A percentile compares a stretch with the other conserved stretches of the same genome.
These are phyloP conservation scores for Acridotheres tristis DNA, from an alignment of 2,797 vertebrate species.

Conservation along the genomic window DNA sequence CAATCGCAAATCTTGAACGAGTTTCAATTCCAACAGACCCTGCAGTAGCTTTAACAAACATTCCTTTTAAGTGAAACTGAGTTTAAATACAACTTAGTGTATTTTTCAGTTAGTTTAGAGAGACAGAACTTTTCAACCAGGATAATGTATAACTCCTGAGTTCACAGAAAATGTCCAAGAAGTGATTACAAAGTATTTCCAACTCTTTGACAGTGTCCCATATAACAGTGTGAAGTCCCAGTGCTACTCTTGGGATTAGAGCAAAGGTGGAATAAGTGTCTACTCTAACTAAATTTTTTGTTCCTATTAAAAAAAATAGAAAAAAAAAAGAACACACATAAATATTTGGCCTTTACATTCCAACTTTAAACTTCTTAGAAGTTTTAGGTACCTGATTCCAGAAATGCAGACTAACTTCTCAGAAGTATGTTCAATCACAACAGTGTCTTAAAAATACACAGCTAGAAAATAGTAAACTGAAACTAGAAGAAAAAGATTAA, in stretches of 20 bases:
- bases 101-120: background rate
- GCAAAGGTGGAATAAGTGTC: background rate
- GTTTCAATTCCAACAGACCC: background rate
- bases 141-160: background rate
- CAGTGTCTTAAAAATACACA: background rate
- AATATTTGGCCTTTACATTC: background rate
- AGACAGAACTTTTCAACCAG: background rate
- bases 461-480: background rate
- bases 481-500: background rate
- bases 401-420: background rate
- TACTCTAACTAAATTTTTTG: background rate
- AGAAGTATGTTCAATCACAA: background rate
- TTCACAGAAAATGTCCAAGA: background rate
- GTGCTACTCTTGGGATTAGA: background rate
- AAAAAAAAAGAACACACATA: background rate
- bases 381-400: background rate
- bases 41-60: background rate
- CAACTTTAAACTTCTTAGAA: background rate
- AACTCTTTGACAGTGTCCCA: background rate
- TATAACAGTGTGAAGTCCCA: background rate
- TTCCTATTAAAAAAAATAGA: background rate
- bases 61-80: background rate
- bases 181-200: background rate
- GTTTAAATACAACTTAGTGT: background rate
- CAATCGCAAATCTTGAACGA: background rate